Conservation (phyloP, 2,797 vertebrate species). For the Malacoctenus gilli region DNA sequence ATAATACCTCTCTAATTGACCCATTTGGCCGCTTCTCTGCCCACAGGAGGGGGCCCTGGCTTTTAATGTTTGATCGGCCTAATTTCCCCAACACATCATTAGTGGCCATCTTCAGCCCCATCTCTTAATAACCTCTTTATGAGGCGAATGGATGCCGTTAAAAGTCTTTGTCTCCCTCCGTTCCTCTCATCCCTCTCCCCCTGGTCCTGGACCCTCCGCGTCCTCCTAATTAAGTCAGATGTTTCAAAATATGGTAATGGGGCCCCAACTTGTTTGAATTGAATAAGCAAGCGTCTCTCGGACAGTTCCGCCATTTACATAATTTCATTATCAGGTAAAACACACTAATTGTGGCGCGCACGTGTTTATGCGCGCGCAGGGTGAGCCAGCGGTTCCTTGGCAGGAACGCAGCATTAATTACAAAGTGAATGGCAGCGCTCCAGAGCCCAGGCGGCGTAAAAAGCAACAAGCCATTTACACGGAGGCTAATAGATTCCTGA, state of each 20-base stretch:
- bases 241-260: conserved; percentile 99
- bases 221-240: conserved; percentile 99
- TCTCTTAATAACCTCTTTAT: conserved; percentile 99
- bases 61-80: conserved; percentile 99
- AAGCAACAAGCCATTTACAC: conserved; percentile 76
- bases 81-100: conserved; percentile 99
- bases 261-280: conserved; percentile 85
- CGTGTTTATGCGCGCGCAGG: conserved; percentile 72
- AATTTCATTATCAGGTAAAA: conserved; percentile 99
- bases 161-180: conserved; percentile 88
- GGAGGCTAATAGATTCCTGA: conserved; percentile 76
- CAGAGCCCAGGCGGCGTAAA: conserved; percentile 65
- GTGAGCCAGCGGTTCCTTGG: conserved; percentile 85
- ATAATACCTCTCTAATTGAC: conserved; percentile 99
- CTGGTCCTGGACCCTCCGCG: conserved; percentile 90
- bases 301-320: conserved; percentile 88
- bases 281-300: conserved; percentile 86
- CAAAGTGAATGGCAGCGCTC: conserved; percentile 90
- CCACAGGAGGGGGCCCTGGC: conserved; percentile 95
- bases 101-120: conserved; percentile 88
- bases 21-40: conserved; percentile 99
- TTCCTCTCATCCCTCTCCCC: conserved; percentile 82
- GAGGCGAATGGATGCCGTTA: conserved; percentile 90
- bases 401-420: conserved; percentile 96
- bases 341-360: conserved; percentile 93